Evolutionary conservation across 2,113 vertebrate species (phyloP), one percentile per base, ranked within the genome.

Genomic region (Orientallactaga bullata): DNA sequence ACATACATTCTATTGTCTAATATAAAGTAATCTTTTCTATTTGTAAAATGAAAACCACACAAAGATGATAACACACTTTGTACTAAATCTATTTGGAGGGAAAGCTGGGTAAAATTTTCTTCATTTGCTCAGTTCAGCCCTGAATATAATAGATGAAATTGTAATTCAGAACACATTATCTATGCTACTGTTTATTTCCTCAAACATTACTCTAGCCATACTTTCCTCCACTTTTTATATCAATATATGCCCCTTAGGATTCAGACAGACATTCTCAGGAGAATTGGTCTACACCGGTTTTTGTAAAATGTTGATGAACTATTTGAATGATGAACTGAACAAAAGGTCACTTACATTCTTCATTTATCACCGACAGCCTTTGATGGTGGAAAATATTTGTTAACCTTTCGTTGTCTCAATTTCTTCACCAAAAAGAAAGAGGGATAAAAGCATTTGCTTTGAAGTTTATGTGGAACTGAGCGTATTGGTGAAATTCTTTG

Each of bases 361-460:
- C 69, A 86, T 89, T 93, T 91, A 61, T 95, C 77, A 93, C 17
- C 77, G 94, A 88, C 21, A 94, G 74, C 16, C 68, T 95, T 93
- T 94, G 82, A 92, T 92, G 85, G 61, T 66, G 88, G 66, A 94
- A 96, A 96, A 93, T 94, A 83, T 68, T 83, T 97, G 85, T 95
- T 95, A 97, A 90, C 90, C 89, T 95, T 95, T 94, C 72, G 89
- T 88, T 79, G 35, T 83, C 76, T 89, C 21, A 60, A 88, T 95
- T 90, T 77, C 90, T 90, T 90, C 80, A 95, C 51, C 18, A 74
- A 76, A 95, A 91, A 85, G 26, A 79, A 95, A 85, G 30, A 68
- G 3, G 18, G 65, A 95, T 95, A 42, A 94, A 95, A 95, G 61
- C 42, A 20, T 11, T 80, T 30, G 23, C 88, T 96, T 97, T 96